Percentiles rank a stretch among this genome's conserved stretches.
Evolutionary conservation across 2,888 invertebrate genomes (phyloP).

Genomic region (Dryomyza anilis): DNA sequence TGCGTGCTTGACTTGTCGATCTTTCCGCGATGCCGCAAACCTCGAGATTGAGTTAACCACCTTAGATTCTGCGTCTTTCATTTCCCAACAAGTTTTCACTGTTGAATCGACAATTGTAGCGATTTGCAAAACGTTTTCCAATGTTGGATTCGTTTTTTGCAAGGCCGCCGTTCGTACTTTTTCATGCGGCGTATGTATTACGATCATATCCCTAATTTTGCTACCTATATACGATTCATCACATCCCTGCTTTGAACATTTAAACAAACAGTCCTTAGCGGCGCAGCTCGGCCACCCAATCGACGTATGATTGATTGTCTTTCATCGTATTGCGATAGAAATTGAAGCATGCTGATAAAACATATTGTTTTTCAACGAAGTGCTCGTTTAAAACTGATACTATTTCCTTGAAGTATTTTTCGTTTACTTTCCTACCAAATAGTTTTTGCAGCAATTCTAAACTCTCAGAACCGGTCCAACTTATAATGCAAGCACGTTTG

Average conservation of each 20-base stretch:
- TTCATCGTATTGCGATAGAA: constrained; percentile 24
- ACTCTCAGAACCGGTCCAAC: constrained; percentile 7
- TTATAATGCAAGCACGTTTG: constrained; percentile 10
- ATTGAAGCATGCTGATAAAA: constrained; percentile 25
- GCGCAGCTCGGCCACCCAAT: constrained; percentile 31
- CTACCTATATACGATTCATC: constrained; percentile 28
- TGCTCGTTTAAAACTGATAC: constrained; percentile 17
- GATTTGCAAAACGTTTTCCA: constrained; percentile 27
- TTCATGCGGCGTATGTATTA: constrained; percentile 29
- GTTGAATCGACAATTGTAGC: constrained; percentile 9
- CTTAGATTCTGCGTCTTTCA: background rate
- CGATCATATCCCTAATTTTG: constrained; percentile 30
- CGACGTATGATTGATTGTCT: constrained; percentile 5
- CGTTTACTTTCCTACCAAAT: constrained; percentile 23
- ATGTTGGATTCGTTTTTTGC: constrained; percentile 23
- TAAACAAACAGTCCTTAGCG: constrained; percentile 27
- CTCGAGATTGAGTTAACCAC: background rate
- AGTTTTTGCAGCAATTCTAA: constrained; percentile 23
- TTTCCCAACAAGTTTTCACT: constrained; percentile 12
- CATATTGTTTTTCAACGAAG: constrained; percentile 20
- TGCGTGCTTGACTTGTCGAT: background rate
- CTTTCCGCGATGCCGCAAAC: background rate
- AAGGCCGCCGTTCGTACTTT: constrained; percentile 20
- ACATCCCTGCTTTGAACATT: constrained; percentile 24
- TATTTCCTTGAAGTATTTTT: constrained; percentile 19